Base-by-base conservation (phyloP, 2,797 vertebrate species). In the Orientallactaga sibirica region DNA sequence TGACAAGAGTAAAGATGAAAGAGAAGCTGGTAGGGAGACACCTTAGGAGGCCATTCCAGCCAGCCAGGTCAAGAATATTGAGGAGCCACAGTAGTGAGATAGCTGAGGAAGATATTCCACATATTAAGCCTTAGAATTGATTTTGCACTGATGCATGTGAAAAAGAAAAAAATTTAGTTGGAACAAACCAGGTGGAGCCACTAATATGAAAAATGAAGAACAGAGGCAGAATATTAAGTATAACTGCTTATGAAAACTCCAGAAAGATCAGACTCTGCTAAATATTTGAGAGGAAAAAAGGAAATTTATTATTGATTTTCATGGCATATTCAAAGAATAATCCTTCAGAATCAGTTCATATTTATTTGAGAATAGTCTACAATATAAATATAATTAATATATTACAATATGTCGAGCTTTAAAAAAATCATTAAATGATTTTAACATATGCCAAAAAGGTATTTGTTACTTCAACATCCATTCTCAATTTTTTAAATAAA, bases 401-500 rank as follows among this genome's bases (percentile, higher is more conserved):
- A 14, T 68, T n/a, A 48, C 19, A 55, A 68, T 22, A 82, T 58
- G 33, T 76, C 4, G 83, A 92, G 80, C 12, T 58, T 83, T 91
- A 48, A 14, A 48, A 58, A 94, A 22, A 88, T 16, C 19, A 84
- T 27, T 14, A 76, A 79, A 68, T 70, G 48, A 81, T 70, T 75
- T 48, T 93, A 80, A 78, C 7, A 52, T 2, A 27, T 70, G 15
- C 33, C 58, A 81, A 78, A 77, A 84, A 93, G 16, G 1, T 52
- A 74, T 71, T 43, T 80, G n/a, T 73, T 64, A 93, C 83, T 93
- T 92, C 43, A 80, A 8, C 77, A 88, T 22, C 14, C 18, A 70
- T 52, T 80, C 15, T 10, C 77, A 27, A 75, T 68, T 86, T 87
- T 67, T 70, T 16, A 86, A 90, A 37, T 67, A 80, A 96, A 80